phyloP scores from a whole-genome alignment of 2,113 vertebrate species.

The Pungitius pungitius region DNA sequence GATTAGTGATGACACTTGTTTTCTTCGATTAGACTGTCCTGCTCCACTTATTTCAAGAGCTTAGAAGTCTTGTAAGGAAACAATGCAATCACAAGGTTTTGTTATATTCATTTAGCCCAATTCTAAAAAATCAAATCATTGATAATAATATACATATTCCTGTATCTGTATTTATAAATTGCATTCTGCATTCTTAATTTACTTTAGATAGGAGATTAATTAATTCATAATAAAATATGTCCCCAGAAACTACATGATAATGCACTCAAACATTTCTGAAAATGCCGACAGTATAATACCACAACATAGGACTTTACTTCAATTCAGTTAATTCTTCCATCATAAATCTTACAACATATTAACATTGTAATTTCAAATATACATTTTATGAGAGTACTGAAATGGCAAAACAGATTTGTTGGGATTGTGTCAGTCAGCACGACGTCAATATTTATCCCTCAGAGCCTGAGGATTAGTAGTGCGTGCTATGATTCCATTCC shows the following conservation, averaged over 20 bases:
- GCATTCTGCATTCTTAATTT: background rate
- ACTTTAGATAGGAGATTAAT: background rate
- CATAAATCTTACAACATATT: background rate
- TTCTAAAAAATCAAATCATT: no score
- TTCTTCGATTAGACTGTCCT: background rate
- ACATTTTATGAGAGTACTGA: background rate
- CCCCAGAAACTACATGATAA: background rate
- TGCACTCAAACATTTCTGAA: background rate
- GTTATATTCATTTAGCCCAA: background rate
- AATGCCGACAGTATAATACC: background rate
- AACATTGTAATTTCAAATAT: slow-evolving; percentile 9
- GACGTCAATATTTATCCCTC: slow-evolving; percentile 73
- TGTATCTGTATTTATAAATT: background rate
- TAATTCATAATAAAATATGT: background rate
- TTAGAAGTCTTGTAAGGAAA: background rate
- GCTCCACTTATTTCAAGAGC: slow-evolving; percentile 1
- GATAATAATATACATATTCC: no score
- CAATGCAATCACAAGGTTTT: background rate
- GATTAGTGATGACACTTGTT: background rate
- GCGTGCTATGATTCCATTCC: slow-evolving; percentile 68
- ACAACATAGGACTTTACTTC: background rate
- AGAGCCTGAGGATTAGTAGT: slow-evolving; percentile 66
- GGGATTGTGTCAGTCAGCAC: slow-evolving; percentile 64
- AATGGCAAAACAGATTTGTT: slow-evolving; percentile 39
- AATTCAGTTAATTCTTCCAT: background rate